These are phyloP conservation scores for Thereuonema tuberculata DNA, from an alignment of 1,140 invertebrate genomes.

Conservation along the genomic window DNA sequence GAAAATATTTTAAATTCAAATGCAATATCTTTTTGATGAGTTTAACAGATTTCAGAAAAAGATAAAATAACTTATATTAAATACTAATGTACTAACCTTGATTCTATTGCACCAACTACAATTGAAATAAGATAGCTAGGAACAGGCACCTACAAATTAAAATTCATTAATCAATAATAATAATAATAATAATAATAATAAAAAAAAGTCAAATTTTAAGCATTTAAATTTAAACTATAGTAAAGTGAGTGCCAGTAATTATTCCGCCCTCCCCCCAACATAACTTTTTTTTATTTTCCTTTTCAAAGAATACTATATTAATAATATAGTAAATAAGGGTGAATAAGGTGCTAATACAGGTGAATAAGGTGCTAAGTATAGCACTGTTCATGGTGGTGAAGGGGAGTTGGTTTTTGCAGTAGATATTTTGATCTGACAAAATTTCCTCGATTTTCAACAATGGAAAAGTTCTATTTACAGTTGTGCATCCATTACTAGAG, in stretches of 20 bases:
- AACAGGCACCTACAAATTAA: slow-evolving; percentile 40
- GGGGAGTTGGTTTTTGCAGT: too few species aligned
- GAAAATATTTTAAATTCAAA: background rate
- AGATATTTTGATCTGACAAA: too few species aligned
- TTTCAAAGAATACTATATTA: too few species aligned
- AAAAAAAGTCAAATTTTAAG: background rate
- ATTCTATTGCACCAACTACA: slow-evolving; percentile 67
- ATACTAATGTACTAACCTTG: slow-evolving; percentile 25
- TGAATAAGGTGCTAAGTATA: too few species aligned
- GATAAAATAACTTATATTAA: background rate
- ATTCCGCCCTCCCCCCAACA: too few species aligned
- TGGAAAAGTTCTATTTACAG: too few species aligned
- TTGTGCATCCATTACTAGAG: too few species aligned
- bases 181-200: background rate
- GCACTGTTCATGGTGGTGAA: too few species aligned
- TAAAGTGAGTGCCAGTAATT: background rate
- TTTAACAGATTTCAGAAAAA: background rate
- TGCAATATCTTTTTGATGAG: background rate
- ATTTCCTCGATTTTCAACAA: too few species aligned
- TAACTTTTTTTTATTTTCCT: too few species aligned
- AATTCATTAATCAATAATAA: background rate
- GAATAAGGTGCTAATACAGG: too few species aligned
- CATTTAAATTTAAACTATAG: background rate
- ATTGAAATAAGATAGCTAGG: slow-evolving; percentile 62
- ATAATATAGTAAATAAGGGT: too few species aligned